Evolutionary conservation across 2,888 invertebrate species (phyloP).

Genomic region (Andrena chrysosceles): DNA sequence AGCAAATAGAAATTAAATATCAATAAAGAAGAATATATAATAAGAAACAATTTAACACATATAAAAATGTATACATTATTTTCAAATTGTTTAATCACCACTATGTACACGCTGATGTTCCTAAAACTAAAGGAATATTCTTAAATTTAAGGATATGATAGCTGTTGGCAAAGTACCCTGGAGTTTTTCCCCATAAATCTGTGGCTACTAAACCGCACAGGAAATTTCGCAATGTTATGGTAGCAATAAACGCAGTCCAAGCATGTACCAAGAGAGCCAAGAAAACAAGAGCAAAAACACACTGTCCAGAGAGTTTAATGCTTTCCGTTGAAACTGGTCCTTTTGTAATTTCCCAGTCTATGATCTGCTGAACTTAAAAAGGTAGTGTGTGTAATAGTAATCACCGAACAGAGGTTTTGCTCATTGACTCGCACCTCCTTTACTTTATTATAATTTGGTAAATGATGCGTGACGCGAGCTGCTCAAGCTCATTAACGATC

Average conservation of each 20-base stretch:
- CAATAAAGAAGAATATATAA: too few species aligned
- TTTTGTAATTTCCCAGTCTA: neutral
- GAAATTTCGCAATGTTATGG: constrained; percentile 9
- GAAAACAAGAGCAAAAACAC: neutral
- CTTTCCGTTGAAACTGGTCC: neutral
- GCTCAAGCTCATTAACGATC: neutral
- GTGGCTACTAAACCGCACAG: neutral
- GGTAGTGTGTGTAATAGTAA: neutral
- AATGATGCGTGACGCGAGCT: neutral
- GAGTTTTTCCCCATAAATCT: neutral
- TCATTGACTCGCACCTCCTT: neutral
- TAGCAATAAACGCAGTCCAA: neutral
- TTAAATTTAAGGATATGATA: neutral
- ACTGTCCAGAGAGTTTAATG: neutral
- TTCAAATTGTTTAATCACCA: too few species aligned
- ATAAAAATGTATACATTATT: too few species aligned
- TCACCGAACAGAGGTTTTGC: neutral
- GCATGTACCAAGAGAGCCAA: neutral
- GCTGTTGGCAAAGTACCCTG: neutral
- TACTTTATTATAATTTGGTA: neutral
- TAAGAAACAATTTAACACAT: too few species aligned
- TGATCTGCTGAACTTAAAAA: neutral
- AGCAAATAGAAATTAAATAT: too few species aligned
- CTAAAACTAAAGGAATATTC: neutral
- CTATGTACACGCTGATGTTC: neutral